Percentiles rank a stretch among this genome's conserved stretches.
Conservation (phyloP, 2,113 vertebrate genomes). For the Polypterus bichir region DNA sequence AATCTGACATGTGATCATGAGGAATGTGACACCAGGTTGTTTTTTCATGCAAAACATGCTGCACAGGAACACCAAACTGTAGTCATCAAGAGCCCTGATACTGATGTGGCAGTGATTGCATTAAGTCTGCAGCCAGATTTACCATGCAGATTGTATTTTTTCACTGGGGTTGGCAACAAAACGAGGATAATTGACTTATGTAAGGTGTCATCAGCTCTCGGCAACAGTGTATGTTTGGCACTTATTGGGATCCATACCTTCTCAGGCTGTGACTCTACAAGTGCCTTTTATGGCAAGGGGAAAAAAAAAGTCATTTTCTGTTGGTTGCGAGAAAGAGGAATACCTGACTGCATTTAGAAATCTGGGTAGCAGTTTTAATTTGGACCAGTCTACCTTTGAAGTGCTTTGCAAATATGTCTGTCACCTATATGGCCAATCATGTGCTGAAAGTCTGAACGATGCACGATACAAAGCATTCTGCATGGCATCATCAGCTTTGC, state of each 20-base stretch:
- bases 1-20: no score
- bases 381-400: slow-evolving; percentile 15
- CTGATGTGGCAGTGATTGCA: no score
- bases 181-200: slow-evolving; percentile 15
- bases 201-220: slow-evolving; percentile 23
- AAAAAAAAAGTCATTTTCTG: slow-evolving; percentile 18
- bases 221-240: slow-evolving; percentile 20
- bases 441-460: slow-evolving; percentile 17
- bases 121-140: no score
- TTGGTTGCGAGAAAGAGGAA: slow-evolving; percentile 17
- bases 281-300: slow-evolving; percentile 20
- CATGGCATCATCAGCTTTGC: slow-evolving; percentile 17
- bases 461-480: slow-evolving; percentile 18
- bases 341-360: slow-evolving; percentile 20
- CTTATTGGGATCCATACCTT: slow-evolving; percentile 21
- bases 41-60: no score
- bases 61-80: no score
- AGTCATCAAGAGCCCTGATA: no score
- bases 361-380: slow-evolving; percentile 18
- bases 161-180: no score
- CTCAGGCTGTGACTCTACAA: slow-evolving; percentile 24
- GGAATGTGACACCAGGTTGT: no score
- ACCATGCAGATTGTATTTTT: no score
- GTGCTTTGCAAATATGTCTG: slow-evolving; percentile 21
- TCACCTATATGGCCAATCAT: slow-evolving; percentile 18